Conservation (phyloP, 2,888 invertebrate genomes). For the Drosophila cracens region DNA sequence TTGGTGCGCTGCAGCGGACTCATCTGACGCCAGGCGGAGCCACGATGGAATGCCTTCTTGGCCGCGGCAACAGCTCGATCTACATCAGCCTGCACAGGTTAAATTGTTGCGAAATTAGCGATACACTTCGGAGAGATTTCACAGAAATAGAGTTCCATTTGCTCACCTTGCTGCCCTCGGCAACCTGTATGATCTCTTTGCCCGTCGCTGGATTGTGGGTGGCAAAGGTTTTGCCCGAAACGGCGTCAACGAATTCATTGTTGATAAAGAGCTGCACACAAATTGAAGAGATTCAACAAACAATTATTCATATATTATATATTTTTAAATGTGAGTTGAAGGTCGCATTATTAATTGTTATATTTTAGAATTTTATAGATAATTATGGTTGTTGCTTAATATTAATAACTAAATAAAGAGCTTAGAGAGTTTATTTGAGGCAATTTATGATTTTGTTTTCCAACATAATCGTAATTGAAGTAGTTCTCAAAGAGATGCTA, state of each 20-base stretch:
- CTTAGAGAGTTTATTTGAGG: background rate
- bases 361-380: background rate
- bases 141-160: background rate
- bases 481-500: background rate
- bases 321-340: background rate
- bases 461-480: background rate
- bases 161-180: constrained; percentile 93
- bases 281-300: background rate
- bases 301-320: background rate
- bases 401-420: background rate
- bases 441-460: background rate
- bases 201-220: constrained; percentile 94
- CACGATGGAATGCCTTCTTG: constrained; percentile 90
- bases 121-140: background rate
- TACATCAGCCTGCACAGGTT: constrained; percentile 88
- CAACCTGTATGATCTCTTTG: constrained; percentile 90
- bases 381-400: background rate
- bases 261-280: constrained; percentile 91
- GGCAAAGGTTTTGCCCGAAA: constrained; percentile 93
- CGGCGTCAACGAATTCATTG: constrained; percentile 92
- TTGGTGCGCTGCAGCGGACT: constrained; percentile 92
- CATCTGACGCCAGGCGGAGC: constrained; percentile 91
- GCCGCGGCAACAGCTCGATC: constrained; percentile 93
- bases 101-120: background rate
- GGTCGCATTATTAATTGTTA: background rate